Conservation (phyloP, 2,888 invertebrate species). For the Tillus elongatus region DNA sequence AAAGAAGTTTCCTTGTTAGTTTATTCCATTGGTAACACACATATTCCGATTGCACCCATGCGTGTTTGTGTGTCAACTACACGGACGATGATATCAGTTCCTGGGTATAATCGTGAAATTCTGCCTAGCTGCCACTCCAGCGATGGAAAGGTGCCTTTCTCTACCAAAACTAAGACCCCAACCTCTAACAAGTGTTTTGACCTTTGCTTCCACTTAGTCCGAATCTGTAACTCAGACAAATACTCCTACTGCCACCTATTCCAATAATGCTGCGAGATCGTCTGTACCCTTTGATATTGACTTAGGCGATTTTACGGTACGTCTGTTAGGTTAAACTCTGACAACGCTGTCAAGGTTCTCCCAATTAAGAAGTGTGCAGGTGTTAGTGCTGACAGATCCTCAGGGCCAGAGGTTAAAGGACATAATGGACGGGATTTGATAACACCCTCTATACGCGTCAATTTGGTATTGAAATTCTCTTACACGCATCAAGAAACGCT, state of each 20-base stretch:
- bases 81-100: slow-evolving; percentile 14
- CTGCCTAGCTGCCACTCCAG: too few species aligned
- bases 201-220: too few species aligned
- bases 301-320: neutral
- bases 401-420: slow-evolving; percentile 1
- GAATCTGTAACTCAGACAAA: slow-evolving; percentile 8
- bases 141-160: slow-evolving; percentile 18
- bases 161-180: slow-evolving; percentile 15
- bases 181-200: slow-evolving; percentile 4
- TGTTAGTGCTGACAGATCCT: too few species aligned
- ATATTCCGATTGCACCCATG: slow-evolving; percentile 12
- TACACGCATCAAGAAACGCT: slow-evolving; percentile 12
- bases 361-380: slow-evolving; percentile 1
- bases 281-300: slow-evolving; percentile 7
- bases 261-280: too few species aligned
- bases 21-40: slow-evolving; percentile 16
- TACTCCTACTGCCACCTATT: slow-evolving; percentile 10
- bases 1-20: too few species aligned
- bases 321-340: neutral
- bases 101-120: too few species aligned
- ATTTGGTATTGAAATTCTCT: slow-evolving; percentile 3
- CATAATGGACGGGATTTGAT: too few species aligned
- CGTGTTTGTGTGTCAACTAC: slow-evolving; percentile 14
- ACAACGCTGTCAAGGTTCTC: too few species aligned
- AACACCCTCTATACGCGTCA: neutral